Conservation (phyloP, 2,113 vertebrate genomes). For the Gallinago paraguaiae region DNA sequence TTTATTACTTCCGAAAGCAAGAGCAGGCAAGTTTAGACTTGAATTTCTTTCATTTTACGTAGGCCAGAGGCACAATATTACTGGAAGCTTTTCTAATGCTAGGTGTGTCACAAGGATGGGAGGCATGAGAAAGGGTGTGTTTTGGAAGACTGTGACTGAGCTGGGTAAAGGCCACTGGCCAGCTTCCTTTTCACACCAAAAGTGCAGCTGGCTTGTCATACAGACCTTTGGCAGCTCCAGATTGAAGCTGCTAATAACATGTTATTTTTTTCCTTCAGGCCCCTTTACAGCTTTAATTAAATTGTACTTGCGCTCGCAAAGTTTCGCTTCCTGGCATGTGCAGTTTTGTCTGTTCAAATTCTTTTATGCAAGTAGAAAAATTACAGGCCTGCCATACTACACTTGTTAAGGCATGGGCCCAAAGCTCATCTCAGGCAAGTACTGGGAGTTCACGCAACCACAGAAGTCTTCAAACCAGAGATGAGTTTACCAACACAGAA, state of each 20-base stretch:
- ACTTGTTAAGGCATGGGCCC: background rate
- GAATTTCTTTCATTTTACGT: constrained; percentile 32
- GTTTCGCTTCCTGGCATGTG: constrained; percentile 4
- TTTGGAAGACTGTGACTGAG: background rate
- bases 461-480: background rate
- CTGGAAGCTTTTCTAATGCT: constrained; percentile 30
- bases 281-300: constrained; percentile 50
- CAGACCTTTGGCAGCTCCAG: background rate
- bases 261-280: constrained; percentile 43
- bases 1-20: background rate
- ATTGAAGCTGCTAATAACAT: constrained; percentile 26
- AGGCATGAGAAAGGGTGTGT: constrained; percentile 39
- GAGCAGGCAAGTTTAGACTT: constrained; percentile 38
- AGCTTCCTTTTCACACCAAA: constrained; percentile 46
- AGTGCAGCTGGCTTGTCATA: background rate
- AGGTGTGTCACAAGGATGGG: constrained; percentile 24
- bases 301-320: background rate
- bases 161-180: background rate
- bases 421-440: background rate
- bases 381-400: background rate
- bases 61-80: constrained; percentile 29
- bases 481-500: background rate
- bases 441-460: background rate
- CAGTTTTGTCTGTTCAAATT: background rate
- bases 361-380: constrained; percentile 1